Base-by-base conservation (phyloP, 2,888 invertebrate genomes). In the Agrotis puta region DNA sequence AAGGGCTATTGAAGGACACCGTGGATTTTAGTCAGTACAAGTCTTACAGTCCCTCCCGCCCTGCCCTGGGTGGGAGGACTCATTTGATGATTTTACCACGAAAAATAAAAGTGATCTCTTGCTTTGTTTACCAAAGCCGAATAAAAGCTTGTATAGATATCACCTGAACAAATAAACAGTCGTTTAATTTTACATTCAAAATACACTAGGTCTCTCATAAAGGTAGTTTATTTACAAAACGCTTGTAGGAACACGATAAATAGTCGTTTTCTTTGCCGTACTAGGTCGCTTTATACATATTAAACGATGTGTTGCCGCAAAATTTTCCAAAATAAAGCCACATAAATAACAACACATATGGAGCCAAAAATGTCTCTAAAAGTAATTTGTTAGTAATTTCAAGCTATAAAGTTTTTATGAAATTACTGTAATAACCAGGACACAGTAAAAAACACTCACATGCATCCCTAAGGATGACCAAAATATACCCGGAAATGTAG, bases 401-500 rank as follows among this genome's bases (percentile, higher is more conserved):
- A 68, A 14, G 33, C 24, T 16, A 7, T 48, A 45, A 68, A 3
- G 18, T 50, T 76, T 66, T 45, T 24, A 45, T n/a, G 11, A 27
- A 54, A 51, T 53, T 67, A 16, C 18, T 18, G 33, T 20, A 22
- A 48, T 76, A 48, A 43, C 39, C 3, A 2, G 39, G 3, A 59
- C 47, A 76, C 53, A 54, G 68, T 54, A 48, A 68, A 76, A 75
- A 48, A 27, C 43, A 76, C 76, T 72, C 45, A 24, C 45, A 20
- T 9, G 18, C 14, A 13, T 65, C 75, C 56, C 43, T 13, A 11
- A 48, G 20, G 50, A 20, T 39, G 20, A 20, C 7, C 22, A 20
- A 43, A 50, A 18, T 0, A 9, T 50, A 50, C 18, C 14, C 45
- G 24, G 18, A 39, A 50, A n/a, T 56, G 43, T 33, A 62, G n/a